Conservation (phyloP, 2,113 vertebrate species). For the Sisor rabdophorus region DNA sequence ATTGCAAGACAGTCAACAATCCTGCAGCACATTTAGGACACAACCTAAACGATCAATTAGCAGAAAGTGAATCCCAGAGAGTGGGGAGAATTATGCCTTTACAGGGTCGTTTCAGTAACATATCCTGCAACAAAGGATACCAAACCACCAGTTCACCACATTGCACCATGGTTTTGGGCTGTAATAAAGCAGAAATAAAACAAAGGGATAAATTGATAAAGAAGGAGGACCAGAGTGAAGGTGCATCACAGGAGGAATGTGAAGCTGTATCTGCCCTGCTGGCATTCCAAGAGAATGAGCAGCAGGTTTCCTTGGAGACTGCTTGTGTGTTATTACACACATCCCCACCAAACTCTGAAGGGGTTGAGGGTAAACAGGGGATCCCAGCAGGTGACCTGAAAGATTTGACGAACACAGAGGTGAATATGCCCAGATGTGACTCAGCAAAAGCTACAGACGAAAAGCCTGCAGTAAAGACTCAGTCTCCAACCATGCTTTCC, state of each 20-base stretch:
- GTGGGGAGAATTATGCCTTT: conserved; percentile 17
- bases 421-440: conserved; percentile 39
- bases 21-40: conserved; percentile 72
- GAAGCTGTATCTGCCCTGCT: conserved; percentile 71
- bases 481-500: conserved; percentile 5
- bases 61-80: conserved; percentile 15
- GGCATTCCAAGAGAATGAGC: conserved; percentile 70
- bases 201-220: conserved; percentile 43
- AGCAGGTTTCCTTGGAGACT: conserved; percentile 61
- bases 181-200: conserved; percentile 46
- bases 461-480: background rate
- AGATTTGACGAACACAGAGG: conserved; percentile 65
- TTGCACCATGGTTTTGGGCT: conserved; percentile 55
- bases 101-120: conserved; percentile 1
- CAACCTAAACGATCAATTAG: conserved; percentile 50
- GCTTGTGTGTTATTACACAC: conserved; percentile 65
- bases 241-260: conserved; percentile 59
- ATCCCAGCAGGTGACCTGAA: conserved; percentile 59
- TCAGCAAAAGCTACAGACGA: conserved; percentile 7
- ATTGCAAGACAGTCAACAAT: conserved; percentile 23
- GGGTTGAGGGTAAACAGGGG: conserved; percentile 63
- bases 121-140: conserved; percentile 54
- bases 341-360: conserved; percentile 49
- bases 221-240: conserved; percentile 34
- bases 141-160: conserved; percentile 4